Evolutionary conservation across 2,888 invertebrate genomes (phyloP), one percentile per base, ranked within the genome.

Genomic region (Apotomis turbidana): DNA sequence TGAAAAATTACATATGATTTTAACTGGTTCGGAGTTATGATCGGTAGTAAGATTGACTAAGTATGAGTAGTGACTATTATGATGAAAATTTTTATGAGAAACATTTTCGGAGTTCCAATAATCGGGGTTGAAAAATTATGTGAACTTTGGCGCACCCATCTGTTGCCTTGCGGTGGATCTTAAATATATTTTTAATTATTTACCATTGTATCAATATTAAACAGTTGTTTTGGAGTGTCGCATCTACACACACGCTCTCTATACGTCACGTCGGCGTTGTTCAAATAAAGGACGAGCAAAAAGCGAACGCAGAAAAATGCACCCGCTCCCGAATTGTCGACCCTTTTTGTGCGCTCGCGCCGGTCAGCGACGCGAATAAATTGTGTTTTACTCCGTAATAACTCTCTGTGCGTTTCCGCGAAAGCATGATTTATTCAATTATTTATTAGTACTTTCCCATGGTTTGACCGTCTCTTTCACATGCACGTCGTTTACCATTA

Each of bases 251-350:
- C 10, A 4, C 27, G 12, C 13, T 68, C n/a, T n/a, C 67, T 59
- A 13, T 5, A 12, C 51, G 57, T 46, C 68, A 63, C 52, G 72
- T 72, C 72, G 72, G 72, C 68, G 68, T 59, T 68, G 72, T 72
- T 68, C 72, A 72, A 72, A 72, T 68, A 72, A 72, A 68, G 68
- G 52, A 41, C 38, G 38, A 68, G 63, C 72, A 72, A 72, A 72
- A 72, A 72, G 63, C 63, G 68, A 41, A 58, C 63, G 58, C 63
- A 63, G 68, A 72, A 72, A 72, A 72, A 72, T 72, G 72, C 68
- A 63, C 62, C 71, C 68, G 72, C 72, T 68, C 68, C 72, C 72
- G 72, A 72, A 68, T 61, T 68, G 63, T 72, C 51, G 44, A 15
- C 52, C 49, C 67, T 72, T 63, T 62, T 62, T 72, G 72, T 52